Evolutionary conservation across 2,888 invertebrate genomes (phyloP).

Genomic region (Pollenia angustigena): DNA sequence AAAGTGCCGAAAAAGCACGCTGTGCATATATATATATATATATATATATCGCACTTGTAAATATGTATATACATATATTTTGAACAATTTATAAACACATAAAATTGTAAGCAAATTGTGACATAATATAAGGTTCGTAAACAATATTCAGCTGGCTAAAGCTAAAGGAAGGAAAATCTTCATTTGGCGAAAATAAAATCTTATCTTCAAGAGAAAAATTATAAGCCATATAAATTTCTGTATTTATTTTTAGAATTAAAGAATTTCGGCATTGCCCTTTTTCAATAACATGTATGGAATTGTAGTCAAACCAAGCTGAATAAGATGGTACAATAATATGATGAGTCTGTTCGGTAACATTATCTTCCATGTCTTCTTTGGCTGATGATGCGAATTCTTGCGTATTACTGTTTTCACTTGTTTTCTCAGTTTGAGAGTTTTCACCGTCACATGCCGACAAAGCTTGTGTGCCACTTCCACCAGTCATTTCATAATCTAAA

Average conservation of each 20-base stretch:
- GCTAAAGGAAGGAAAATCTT: too few relatives aligned
- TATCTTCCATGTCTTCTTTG: constrained; percentile 94
- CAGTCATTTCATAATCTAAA: constrained; percentile 89
- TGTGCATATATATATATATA: too few relatives aligned
- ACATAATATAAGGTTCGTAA: too few relatives aligned
- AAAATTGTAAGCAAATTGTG: too few relatives aligned
- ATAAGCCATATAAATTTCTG: constrained; percentile 98
- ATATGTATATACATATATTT: too few relatives aligned
- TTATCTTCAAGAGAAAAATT: constrained; percentile 75
- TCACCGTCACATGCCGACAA: constrained; percentile 84
- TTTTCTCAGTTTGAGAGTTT: constrained; percentile 90
- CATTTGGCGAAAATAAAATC: too few relatives aligned
- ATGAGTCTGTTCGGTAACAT: constrained; percentile 99
- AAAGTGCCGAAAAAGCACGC: too few relatives aligned
- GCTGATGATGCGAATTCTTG: constrained; percentile 86
- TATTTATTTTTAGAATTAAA: constrained; percentile 99
- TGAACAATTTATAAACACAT: too few relatives aligned
- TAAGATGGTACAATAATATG: constrained; percentile 99
- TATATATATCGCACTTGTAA: too few relatives aligned
- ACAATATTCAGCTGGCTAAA: too few relatives aligned
- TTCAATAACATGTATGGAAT: constrained; percentile 98
- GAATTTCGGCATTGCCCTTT: constrained; percentile 98
- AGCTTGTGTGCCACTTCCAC: constrained; percentile 80
- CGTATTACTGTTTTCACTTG: constrained; percentile 88
- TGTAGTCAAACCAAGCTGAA: constrained; percentile 99